Percentiles rank a stretch among this genome's conserved stretches.
Conservation (phyloP, 2,888 invertebrate genomes). For the Drosophila barbarae region DNA sequence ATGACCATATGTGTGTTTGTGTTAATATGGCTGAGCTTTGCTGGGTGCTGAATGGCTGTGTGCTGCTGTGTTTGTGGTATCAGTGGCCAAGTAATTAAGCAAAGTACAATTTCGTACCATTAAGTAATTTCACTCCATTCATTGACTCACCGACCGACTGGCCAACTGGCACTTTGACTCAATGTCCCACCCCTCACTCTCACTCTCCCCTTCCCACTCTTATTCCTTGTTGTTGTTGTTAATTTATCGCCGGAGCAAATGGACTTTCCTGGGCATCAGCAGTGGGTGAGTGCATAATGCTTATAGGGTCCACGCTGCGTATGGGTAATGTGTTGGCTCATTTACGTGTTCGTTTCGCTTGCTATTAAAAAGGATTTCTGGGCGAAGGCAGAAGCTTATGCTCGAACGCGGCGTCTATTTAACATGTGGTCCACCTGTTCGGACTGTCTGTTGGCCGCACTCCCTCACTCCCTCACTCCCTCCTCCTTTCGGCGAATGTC, state of each 20-base stretch:
- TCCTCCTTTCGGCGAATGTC: constrained; percentile 29
- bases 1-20: constrained; percentile 30
- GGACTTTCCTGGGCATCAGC: constrained; percentile 55
- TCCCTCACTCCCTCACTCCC: too few species aligned
- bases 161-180: constrained; percentile 28
- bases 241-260: constrained; percentile 72
- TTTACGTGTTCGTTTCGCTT: constrained; percentile 51
- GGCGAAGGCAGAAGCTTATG: constrained; percentile 33
- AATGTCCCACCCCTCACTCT: not conserved
- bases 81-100: constrained; percentile 76
- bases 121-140: constrained; percentile 74
- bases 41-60: constrained; percentile 18
- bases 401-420: constrained; percentile 45
- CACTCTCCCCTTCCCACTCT: not conserved
- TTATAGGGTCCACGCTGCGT: constrained; percentile 45
- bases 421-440: constrained; percentile 28
- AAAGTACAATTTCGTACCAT: constrained; percentile 76
- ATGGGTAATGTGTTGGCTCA: constrained; percentile 51
- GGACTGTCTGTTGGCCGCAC: constrained; percentile 2
- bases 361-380: constrained; percentile 61
- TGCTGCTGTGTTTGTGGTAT: constrained; percentile 42
- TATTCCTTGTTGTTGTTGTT: constrained; percentile 48
- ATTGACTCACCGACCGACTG: constrained; percentile 52
- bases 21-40: constrained; percentile 30
- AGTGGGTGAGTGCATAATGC: constrained; percentile 36